Percentiles rank a stretch among this genome's conserved stretches.
phyloP scores from a whole-genome alignment of 2,888 invertebrate genomes.

The Neoitamus cyanurus region DNA sequence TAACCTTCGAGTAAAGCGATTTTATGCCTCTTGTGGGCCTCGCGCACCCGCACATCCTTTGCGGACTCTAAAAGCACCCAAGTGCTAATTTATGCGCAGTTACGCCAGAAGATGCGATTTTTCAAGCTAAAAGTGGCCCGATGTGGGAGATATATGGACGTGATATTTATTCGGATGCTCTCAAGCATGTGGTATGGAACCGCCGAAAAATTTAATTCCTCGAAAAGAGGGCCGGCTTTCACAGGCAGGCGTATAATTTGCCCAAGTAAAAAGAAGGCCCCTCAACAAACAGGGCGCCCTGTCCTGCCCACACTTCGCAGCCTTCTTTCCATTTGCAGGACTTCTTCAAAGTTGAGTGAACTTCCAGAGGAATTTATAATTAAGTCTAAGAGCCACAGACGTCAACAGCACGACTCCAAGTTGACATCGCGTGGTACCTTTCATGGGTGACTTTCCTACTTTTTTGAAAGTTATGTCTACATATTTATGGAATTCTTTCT shows the following conservation, averaged over 20 bases:
- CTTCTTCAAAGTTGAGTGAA: conserved; percentile 27
- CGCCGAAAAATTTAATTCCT: neutral
- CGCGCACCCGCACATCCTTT: neutral
- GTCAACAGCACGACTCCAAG: conserved; percentile 19
- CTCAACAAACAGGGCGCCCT: neutral
- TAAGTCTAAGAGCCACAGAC: conserved; percentile 22
- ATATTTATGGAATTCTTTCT: conserved; percentile 34
- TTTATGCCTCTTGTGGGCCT: neutral
- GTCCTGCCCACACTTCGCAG: too few relatives aligned
- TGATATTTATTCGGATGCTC: neutral
- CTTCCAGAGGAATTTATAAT: conserved; percentile 19
- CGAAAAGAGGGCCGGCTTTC: neutral
- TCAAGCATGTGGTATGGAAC: neutral
- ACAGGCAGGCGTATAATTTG: neutral
- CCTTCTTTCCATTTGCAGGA: neutral
- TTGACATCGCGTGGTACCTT: conserved; percentile 32
- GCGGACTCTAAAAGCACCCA: neutral
- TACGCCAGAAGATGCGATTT: neutral
- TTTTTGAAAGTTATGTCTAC: conserved; percentile 60
- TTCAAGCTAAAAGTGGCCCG: neutral
- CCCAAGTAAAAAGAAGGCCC: neutral
- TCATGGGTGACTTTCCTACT: conserved; percentile 11
- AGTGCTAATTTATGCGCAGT: neutral
- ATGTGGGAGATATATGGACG: neutral
- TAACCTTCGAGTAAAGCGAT: neutral